Base-by-base conservation (phyloP, 2,888 invertebrate species). In the Ecdyonurus torrentis region DNA sequence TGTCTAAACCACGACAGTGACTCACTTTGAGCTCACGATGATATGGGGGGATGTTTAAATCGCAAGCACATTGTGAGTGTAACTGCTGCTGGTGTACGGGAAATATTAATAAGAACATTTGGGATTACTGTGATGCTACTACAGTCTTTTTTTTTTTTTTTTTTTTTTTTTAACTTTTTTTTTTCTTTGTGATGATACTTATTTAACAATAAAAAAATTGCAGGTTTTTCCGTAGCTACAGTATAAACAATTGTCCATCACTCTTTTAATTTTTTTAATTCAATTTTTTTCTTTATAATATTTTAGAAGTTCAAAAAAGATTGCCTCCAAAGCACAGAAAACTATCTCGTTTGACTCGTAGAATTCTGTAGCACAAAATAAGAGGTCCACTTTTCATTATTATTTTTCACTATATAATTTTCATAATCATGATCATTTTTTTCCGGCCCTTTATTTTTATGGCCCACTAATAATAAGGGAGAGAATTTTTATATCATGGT, bases 161-260 rank as follows among this genome's bases (percentile, higher is more conserved):
- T n/a, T n/a, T n/a, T n/a, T n/a, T n/a, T n/a, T n/a, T n/a, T n/a
- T n/a, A n/a, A n/a, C n/a, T n/a, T n/a, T n/a, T n/a, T n/a, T n/a
- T n/a, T n/a, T n/a, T n/a, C n/a, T 10, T 37, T 37, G 37, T 37
- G 37, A 37, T 37, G 37, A 37, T 37, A 37, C 37, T 37, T 37
- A 15, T 37, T 5, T 10, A 5, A 37, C 5, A 37, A 37, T 10
- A 37, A 15, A 37, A 10, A 5, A 37, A 37, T 37, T 55, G 55
- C 55, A 55, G 55, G 55, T 55, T 55, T 55, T 22, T 22, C n/a
- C n/a, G 55, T 55, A 55, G 20, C 55, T 55, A 55, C 55, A 55
- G 55, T 55, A 55, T 10, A 55, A 55, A 55, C n/a, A 55, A 55
- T 60, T 53, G 58, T 60, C 61, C 61, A 63, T 58, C 60, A 63